phyloP scores from a whole-genome alignment of 2,888 invertebrate species.

The Melinaea marsaeus region DNA sequence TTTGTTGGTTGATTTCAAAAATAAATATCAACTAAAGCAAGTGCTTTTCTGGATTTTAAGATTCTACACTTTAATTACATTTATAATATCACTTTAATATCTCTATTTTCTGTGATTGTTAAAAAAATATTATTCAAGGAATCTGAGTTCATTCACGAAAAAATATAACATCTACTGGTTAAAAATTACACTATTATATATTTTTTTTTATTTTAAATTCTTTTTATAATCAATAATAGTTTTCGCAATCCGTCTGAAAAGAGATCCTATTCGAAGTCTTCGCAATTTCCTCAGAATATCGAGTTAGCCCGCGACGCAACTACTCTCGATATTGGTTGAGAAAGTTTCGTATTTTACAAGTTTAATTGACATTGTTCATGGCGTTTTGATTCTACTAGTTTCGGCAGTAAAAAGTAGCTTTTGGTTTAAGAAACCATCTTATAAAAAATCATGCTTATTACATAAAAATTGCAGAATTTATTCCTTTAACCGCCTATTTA shows the following conservation, averaged over 20 bases:
- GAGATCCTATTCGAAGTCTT: constrained; percentile 32
- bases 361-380: constrained; percentile 1
- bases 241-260: constrained; percentile 20
- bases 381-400: background rate
- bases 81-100: too few species aligned
- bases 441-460: too few species aligned
- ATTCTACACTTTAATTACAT: too few species aligned
- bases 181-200: background rate
- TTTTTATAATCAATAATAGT: constrained; percentile 12
- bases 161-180: constrained; percentile 1
- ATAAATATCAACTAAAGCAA: too few species aligned
- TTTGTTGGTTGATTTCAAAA: too few species aligned
- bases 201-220: background rate
- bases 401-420: too few species aligned
- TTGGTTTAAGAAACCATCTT: too few species aligned
- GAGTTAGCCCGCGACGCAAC: constrained; percentile 46
- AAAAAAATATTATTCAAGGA: background rate
- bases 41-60: too few species aligned
- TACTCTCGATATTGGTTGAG: constrained; percentile 47
- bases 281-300: constrained; percentile 53
- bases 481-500: too few species aligned
- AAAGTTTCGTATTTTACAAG: constrained; percentile 47
- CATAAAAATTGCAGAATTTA: too few species aligned
- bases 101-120: too few species aligned
- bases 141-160: background rate